Evolutionary conservation across 2,888 invertebrate species (phyloP).

Genomic region (Polydrusus pterygomalis): DNA sequence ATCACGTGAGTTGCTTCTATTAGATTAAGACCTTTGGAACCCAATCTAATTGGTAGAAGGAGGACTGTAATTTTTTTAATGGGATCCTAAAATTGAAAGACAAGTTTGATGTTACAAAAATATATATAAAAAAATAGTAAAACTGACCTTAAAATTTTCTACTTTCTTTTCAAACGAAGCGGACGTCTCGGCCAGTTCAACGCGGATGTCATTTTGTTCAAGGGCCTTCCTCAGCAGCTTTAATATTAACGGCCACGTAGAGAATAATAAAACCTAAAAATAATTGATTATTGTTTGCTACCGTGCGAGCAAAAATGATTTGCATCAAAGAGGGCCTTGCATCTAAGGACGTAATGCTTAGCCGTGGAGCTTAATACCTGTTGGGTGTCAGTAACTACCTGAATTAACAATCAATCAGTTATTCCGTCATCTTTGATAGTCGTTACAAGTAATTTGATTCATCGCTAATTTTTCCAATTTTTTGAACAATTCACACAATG

Average conservation of each 20-base stretch:
- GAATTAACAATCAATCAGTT: no score
- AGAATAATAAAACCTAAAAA: slow-evolving; percentile 78
- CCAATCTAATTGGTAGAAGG: slow-evolving; percentile 79
- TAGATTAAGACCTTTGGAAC: slow-evolving; percentile 86
- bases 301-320: no score
- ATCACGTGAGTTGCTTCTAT: slow-evolving; percentile 87
- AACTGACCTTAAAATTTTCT: slow-evolving; percentile 74
- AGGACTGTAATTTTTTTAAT: slow-evolving; percentile 74
- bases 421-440: no score
- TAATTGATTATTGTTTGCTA: no score
- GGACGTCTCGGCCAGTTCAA: slow-evolving; percentile 59
- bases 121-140: background rate
- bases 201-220: slow-evolving; percentile 73
- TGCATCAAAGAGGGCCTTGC: no score
- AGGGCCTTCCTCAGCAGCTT: slow-evolving; percentile 75
- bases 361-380: no score
- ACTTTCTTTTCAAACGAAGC: slow-evolving; percentile 65
- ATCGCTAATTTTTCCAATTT: no score
- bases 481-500: no score
- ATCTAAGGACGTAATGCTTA: no score
- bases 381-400: no score
- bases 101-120: no score
- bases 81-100: slow-evolving; percentile 65
- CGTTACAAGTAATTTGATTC: no score
- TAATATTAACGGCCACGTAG: slow-evolving; percentile 75